Percentiles rank a stretch among this genome's conserved stretches.
Conservation (phyloP, 2,888 invertebrate species). For the Epicampocera succincta region DNA sequence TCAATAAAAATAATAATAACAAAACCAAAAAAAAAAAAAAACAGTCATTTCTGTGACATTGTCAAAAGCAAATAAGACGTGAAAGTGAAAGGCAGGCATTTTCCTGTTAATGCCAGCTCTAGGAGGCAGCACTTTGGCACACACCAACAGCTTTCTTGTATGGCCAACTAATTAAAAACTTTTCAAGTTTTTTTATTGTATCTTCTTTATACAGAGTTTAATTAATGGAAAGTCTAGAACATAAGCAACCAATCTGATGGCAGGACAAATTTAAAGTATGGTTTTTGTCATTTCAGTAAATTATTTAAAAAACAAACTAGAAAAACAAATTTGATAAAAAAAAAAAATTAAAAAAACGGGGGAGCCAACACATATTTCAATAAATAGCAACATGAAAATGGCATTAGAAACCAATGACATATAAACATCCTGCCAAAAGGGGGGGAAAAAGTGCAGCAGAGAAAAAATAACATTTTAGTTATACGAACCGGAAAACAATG, state of each 20-base stretch:
- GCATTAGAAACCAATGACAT: conserved; percentile 7
- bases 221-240: neutral
- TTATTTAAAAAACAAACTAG: neutral
- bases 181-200: conserved; percentile 11
- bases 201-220: neutral
- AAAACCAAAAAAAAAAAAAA: neutral
- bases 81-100: neutral
- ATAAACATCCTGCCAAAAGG: conserved; percentile 27
- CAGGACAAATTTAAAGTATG: too few species aligned
- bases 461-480: conserved; percentile 2
- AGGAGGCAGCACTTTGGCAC: neutral
- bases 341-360: too few species aligned
- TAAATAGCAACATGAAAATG: neutral
- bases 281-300: too few species aligned
- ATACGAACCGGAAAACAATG: conserved; percentile 43
- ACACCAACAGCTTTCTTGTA: neutral
- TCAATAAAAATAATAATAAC: conserved; percentile 29
- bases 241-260: too few species aligned
- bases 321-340: neutral
- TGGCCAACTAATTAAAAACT: conserved; percentile 23
- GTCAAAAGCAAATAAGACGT: neutral
- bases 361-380: neutral
- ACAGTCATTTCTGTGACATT: neutral
- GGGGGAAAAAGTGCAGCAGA: neutral
- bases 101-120: neutral